Evolutionary conservation across 2,888 invertebrate species (phyloP), one percentile per base, ranked within the genome.

Genomic region (Plagodis pulveraria): DNA sequence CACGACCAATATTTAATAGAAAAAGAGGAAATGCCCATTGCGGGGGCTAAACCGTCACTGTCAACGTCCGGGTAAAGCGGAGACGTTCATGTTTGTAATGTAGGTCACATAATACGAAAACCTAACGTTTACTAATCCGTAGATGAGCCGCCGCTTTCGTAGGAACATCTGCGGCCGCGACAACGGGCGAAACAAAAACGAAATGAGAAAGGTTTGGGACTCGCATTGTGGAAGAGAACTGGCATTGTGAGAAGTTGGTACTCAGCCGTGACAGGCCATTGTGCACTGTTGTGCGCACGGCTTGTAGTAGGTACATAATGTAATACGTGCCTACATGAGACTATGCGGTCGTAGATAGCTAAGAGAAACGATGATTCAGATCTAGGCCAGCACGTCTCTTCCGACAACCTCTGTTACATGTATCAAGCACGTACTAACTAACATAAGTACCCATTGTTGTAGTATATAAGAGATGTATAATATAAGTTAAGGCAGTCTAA

Each of bases 141-240:
- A 83, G 89, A 90, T 90, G 89, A 90, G 88, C 86, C 86, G 82
- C 73, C 74, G 84, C 76, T 81, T 83, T 82, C 82, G 81, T 72
- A 76, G 75, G 70, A 85, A 83, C 91, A 91, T 87, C 89, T 91
- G 91, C 78, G 88, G 72, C 83, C 84, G 78, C 79, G 80, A 77
- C 83, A 78, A 78, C 81, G 71, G 72, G 70, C 78, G 79, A 87
- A 87, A 91, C 91, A 91, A 91, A 91, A 90, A 90, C 91, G 82
- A 83, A 86, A 91, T 91, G 90, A 89, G 88, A 90, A 87, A 91
- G 90, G 88, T 87, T 89, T 78, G 84, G 80, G 81, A 84, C 83
- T 84, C 80, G 82, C 80, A 87, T 86, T 87, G 89, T 86, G 77
- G 82, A 77, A 84, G 51, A 52, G 32, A 11, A 45, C 42, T 81